phyloP scores from a whole-genome alignment of 2,113 vertebrate species.

The Eurypyga helias region DNA sequence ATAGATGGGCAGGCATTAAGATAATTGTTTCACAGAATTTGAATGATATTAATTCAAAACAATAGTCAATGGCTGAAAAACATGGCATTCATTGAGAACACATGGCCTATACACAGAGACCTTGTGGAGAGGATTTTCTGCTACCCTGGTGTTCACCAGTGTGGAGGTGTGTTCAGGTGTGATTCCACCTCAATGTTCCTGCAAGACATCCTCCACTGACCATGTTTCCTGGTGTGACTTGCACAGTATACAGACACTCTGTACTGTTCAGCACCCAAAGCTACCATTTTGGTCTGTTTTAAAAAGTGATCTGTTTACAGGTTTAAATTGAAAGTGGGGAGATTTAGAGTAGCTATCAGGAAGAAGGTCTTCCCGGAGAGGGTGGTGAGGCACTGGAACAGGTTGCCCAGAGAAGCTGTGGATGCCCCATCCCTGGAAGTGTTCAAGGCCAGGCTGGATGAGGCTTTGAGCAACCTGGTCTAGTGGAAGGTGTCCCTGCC shows the following conservation, averaged over 20 bases:
- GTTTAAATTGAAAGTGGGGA: too few species aligned
- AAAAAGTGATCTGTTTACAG: background rate
- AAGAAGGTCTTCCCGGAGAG: too few species aligned
- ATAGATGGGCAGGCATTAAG: background rate
- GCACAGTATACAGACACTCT: background rate
- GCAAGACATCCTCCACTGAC: background rate
- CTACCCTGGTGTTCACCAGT: background rate
- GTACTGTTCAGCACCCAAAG: background rate
- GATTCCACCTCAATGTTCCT: background rate
- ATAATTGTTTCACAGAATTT: background rate
- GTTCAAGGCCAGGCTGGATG: too few species aligned
- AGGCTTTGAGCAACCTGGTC: too few species aligned
- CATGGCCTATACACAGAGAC: background rate
- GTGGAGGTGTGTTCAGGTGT: background rate
- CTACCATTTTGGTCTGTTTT: background rate
- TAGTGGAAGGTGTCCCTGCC: too few species aligned
- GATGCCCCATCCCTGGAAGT: too few species aligned
- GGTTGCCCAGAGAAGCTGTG: too few species aligned
- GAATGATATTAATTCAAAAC: background rate
- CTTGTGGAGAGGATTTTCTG: background rate
- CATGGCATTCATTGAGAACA: background rate
- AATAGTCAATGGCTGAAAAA: background rate
- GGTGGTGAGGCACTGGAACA: too few species aligned
- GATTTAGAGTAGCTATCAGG: too few species aligned
- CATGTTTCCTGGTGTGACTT: background rate